Conservation (phyloP, 2,888 invertebrate genomes). For the Macaria notata region DNA sequence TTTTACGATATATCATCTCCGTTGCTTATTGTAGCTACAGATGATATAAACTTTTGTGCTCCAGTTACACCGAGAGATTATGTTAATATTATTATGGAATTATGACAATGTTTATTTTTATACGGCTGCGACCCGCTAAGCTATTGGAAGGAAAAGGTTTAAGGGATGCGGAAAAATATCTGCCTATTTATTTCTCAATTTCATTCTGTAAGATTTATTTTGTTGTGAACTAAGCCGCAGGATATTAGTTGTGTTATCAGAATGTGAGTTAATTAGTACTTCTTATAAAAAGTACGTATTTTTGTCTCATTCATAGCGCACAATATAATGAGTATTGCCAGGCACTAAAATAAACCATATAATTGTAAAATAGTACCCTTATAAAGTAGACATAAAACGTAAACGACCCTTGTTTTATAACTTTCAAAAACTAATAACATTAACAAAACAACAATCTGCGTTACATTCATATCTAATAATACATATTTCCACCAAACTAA, state of each 20-base stretch:
- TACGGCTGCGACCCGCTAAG: constrained; percentile 16
- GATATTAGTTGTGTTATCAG: too few species aligned
- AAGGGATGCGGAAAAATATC: constrained; percentile 1
- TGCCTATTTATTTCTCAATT: not conserved
- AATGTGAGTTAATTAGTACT: too few species aligned
- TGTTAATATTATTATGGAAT: constrained; percentile 38
- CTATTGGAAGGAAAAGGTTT: constrained; percentile 4
- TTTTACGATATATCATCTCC: constrained; percentile 51
- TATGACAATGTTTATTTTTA: constrained; percentile 35
- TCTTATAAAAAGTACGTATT: too few species aligned
- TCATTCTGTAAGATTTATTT: too few species aligned
- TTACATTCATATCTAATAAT: constrained; percentile 18
- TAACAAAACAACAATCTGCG: constrained; percentile 5
- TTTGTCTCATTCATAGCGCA: too few species aligned
- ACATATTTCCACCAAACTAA: constrained; percentile 18
- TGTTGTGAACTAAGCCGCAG: too few species aligned
- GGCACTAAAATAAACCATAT: too few species aligned
- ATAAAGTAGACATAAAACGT: too few species aligned
- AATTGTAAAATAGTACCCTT: too few species aligned
- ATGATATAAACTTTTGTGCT: constrained; percentile 35
- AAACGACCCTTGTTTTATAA: not conserved
- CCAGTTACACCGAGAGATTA: constrained; percentile 34
- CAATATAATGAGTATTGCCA: too few species aligned
- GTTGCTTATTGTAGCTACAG: constrained; percentile 36
- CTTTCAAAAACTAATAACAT: constrained; percentile 16